These are phyloP conservation scores for Rafetus swinhoei DNA, from an alignment of 2,113 vertebrate genomes.

Conservation along the genomic window DNA sequence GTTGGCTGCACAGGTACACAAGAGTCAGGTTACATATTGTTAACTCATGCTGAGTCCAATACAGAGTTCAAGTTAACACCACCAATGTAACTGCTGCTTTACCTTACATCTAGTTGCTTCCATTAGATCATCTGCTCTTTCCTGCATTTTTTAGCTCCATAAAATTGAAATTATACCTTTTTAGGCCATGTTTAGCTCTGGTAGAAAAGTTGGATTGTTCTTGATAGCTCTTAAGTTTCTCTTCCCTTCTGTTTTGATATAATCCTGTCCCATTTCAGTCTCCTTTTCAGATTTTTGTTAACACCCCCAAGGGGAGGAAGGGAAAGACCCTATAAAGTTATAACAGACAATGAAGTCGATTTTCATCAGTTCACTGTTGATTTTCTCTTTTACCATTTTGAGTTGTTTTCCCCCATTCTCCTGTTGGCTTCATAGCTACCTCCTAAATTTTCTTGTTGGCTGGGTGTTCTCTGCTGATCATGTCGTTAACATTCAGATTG, in stretches of 20 bases:
- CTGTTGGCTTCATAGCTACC: neutral
- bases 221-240: neutral
- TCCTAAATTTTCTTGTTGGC: neutral
- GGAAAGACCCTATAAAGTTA: neutral
- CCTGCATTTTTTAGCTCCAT: neutral
- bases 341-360: neutral
- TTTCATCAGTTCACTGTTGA: neutral
- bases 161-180: neutral
- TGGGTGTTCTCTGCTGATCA: neutral
- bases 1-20: neutral
- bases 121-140: neutral
- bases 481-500: neutral
- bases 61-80: neutral
- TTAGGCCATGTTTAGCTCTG: neutral
- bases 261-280: neutral
- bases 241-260: neutral
- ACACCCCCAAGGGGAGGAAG: neutral
- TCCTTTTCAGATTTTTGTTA: neutral
- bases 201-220: neutral
- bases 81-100: neutral
- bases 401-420: neutral
- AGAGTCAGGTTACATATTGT: neutral
- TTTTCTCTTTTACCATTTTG: neutral
- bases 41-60: neutral
- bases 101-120: neutral